phyloP scores from a whole-genome alignment of 2,113 vertebrate genomes.

The Riparia riparia region DNA sequence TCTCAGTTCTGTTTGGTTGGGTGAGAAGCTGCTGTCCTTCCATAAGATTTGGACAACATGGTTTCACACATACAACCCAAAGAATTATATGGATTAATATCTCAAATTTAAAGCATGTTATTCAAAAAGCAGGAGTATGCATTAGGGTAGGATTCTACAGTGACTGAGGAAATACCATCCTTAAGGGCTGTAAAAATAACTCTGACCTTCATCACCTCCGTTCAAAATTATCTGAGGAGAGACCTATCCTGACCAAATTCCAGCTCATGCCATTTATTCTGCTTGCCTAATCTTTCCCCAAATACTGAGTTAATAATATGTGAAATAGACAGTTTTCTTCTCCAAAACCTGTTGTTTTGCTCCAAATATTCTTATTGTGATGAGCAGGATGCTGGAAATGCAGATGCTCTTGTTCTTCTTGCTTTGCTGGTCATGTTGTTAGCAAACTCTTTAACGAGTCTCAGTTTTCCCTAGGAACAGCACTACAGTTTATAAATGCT shows the following conservation, averaged over 20 bases:
- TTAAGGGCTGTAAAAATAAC: background rate
- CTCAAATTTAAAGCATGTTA: background rate
- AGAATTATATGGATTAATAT: background rate
- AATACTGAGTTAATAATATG: background rate
- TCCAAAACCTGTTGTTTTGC: background rate
- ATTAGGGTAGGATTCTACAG: background rate
- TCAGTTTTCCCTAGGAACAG: slow-evolving; percentile 1
- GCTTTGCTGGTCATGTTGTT: slow-evolving; percentile 24
- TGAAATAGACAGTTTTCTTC: background rate
- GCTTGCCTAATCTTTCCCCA: background rate
- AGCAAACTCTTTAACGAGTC: slow-evolving; percentile 34
- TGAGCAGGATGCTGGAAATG: background rate
- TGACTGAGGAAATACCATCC: background rate
- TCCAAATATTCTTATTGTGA: background rate
- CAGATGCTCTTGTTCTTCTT: background rate
- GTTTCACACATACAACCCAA: background rate
- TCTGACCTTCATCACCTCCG: background rate
- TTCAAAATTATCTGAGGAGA: background rate
- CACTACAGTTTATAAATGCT: slow-evolving; percentile 40
- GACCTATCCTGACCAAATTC: background rate
- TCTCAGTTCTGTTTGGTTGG: background rate
- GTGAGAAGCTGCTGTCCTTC: background rate
- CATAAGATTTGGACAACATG: background rate
- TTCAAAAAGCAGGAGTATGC: background rate
- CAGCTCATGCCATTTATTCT: background rate